phyloP scores from a whole-genome alignment of 2,888 invertebrate species.

The Acanthosepion lycidas region DNA sequence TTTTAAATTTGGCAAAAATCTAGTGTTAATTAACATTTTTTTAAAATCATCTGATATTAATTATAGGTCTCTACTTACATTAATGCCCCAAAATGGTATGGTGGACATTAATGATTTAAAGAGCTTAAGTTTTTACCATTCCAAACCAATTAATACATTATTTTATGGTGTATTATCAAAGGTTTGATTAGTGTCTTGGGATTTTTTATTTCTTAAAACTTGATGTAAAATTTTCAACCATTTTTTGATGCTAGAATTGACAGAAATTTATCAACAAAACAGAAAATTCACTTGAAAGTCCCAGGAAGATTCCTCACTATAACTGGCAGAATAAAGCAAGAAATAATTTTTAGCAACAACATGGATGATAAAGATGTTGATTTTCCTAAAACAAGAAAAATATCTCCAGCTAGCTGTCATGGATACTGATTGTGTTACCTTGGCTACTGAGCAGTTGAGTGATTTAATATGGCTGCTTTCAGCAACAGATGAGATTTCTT shows the following conservation, averaged over 20 bases:
- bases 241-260: neutral
- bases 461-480: neutral
- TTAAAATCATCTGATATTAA: too few species aligned
- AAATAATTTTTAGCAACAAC: neutral
- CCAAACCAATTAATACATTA: too few species aligned
- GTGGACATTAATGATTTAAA: too few species aligned
- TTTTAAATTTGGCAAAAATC: too few species aligned
- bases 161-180: too few species aligned
- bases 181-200: too few species aligned
- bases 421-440: neutral
- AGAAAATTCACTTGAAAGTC: neutral
- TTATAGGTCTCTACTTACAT: too few species aligned
- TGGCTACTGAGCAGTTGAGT: neutral
- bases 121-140: too few species aligned
- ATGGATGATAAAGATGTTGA: neutral
- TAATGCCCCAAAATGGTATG: too few species aligned
- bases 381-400: neutral
- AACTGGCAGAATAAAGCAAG: neutral
- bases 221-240: neutral
- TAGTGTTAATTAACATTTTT: too few species aligned
- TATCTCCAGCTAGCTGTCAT: neutral
- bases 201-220: too few species aligned
- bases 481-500: neutral
- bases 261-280: neutral
- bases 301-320: neutral